Evolutionary conservation across 2,113 vertebrate genomes (phyloP), one percentile per base, ranked within the genome.

Genomic region (Pluvianellus socialis): DNA sequence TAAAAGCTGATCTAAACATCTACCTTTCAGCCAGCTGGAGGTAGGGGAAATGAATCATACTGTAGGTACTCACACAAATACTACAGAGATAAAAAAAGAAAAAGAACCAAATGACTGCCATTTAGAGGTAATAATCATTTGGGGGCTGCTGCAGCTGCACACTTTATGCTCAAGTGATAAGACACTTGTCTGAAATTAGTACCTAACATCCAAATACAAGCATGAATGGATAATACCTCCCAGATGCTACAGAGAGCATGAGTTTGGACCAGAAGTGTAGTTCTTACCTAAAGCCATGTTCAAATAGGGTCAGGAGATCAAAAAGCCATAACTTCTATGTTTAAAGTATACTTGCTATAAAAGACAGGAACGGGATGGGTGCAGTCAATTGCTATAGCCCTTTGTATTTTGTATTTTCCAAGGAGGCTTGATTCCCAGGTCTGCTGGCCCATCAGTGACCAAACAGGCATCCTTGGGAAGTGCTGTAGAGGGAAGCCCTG

Each of bases 101-200:
- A 87, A 77, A 50, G 27, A 85, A 49, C 47, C 61, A 73, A 93
- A 63, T 35, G 45, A 65, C 49, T 82, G 65, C 59, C 90, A 73
- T 65, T 93, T 59, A 53, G 38, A 77, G 83, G 65, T 55, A 82
- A 84, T 79, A 85, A 86, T 77, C 20, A 45, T 81, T 4, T 55
- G 49, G 83, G 91, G 83, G 68, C 79, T 65, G 75, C 79, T 81
- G 90, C 87, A 94, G 95, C 90, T 96, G 95, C 95, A 94, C 55
- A 68, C 45, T 85, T 44, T 30, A 85, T 44, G 21, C 68, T 93
- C 44, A 77, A 86, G 79, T 79, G 79, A 85, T 23, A 94, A 94
- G 70, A 77, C 83, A 93, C 59, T 81, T 80, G 32, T 86, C 74
- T 91, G 93, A 91, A 94, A 88, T 88, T 55, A 93, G 79, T 50